Base-by-base conservation (phyloP, 2,888 invertebrate genomes). In the Zeuzera pyrina region DNA sequence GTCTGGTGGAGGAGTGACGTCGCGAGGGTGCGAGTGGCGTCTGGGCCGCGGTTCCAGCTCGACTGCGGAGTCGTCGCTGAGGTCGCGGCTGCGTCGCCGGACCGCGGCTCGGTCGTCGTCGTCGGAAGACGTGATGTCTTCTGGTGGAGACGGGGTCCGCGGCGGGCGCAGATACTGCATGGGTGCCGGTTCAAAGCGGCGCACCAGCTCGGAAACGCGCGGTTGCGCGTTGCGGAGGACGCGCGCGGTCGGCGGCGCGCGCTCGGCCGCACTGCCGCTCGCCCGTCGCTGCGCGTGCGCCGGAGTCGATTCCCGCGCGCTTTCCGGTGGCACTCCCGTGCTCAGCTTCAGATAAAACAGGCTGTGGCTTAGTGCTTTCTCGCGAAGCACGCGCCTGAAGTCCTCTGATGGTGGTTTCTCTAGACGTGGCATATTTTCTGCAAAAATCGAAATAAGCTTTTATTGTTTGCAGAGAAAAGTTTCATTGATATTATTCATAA, bases 31-130 rank as follows among this genome's bases (percentile, higher is more conserved):
- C 34, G 74, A 81, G 41, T 79, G 79, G 31, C 81, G 52, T 16
- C 81, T 46, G 31, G 50, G 42, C 15, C 77, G 66, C 15, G 87
- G 86, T 44, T 86, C 86, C 45, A 85, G 67, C 35, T 84, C 84
- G 5, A 85, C 81, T 0, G 86, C 83, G 3, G 87, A 87, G 47
- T 87, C 87, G 48, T 84, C 78, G 50, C 79, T 79, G 24, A 81
- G 49, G 44, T 83, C 83, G 34, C 83, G 70, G 46, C 77, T 77
- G 38, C 84, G 70, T 19, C 81, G 68, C 23, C 83, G 53, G 31
- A 79, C 76, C 4, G 81, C 81, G 3, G 71, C 81, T 34, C 81
- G 58, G 52, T 81, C 81, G 50, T 83, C 84, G 47, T 84, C 84
- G 43, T 83, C 83, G 2, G 83, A 83, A 6, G 79, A 78, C 15